These are phyloP conservation scores for Caenorhabditis sulstoni DNA, from an alignment of 2,888 invertebrate species.

Conservation along the genomic window DNA sequence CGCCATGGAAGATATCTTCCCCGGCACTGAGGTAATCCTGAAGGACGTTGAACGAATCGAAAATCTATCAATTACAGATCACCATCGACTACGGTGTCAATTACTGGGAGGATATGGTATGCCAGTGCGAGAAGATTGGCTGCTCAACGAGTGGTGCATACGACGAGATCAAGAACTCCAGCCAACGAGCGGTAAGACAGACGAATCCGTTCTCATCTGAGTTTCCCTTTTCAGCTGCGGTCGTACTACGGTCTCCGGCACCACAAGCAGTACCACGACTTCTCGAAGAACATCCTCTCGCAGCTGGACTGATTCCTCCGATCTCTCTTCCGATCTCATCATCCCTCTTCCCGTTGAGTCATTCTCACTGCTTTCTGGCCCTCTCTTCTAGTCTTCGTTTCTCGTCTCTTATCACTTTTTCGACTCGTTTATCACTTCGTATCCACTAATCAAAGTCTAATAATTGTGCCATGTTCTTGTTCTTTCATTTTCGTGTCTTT, in stretches of 20 bases:
- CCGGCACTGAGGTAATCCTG: slow-evolving; percentile 30
- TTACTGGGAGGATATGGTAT: not conserved
- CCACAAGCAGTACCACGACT: not conserved
- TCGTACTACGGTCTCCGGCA: slow-evolving; percentile 1
- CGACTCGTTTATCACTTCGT: too few relatives aligned
- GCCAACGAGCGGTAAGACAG: too few relatives aligned
- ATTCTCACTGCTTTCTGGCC: too few relatives aligned
- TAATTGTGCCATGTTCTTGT: too few relatives aligned
- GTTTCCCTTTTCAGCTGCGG: slow-evolving; percentile 7
- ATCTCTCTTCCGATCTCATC: not conserved
- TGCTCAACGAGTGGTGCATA: not conserved
- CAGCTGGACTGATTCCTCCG: not conserved
- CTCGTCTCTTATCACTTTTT: too few relatives aligned
- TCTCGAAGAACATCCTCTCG: not conserved
- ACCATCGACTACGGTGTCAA: slow-evolving; percentile 27
- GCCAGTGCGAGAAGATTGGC: not conserved
- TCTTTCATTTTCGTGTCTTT: too few relatives aligned
- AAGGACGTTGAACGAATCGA: too few relatives aligned
- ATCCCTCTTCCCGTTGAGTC: too few relatives aligned
- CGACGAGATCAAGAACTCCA: too few relatives aligned
- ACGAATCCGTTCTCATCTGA: too few relatives aligned
- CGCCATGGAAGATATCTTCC: slow-evolving; percentile 28
- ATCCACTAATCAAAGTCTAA: too few relatives aligned
- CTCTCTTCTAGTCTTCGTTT: too few relatives aligned
- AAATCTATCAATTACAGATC: slow-evolving; percentile 21